These are phyloP conservation scores for Gallinago stenura DNA, from an alignment of 2,797 vertebrate species.

Conservation along the genomic window DNA sequence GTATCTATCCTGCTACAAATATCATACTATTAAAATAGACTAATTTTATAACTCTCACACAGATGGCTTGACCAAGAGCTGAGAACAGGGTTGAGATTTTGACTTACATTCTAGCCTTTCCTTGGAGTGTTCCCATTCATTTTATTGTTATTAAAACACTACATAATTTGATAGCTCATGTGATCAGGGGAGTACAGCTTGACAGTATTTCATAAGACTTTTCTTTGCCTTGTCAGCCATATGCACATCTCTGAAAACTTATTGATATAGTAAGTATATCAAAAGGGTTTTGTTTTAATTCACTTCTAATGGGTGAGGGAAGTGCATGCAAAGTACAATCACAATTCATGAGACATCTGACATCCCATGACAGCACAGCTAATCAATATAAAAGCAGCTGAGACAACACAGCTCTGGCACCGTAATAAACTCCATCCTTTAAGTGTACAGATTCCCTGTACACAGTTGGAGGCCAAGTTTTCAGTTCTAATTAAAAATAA, in stretches of 20 bases:
- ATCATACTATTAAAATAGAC: not conserved
- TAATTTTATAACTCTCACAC: not conserved
- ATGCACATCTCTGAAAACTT: not conserved
- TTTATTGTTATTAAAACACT: not conserved
- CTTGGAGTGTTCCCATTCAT: not conserved
- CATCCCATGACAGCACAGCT: not conserved
- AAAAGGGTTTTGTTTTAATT: not conserved
- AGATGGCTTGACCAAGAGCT: not conserved
- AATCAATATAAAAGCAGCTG: not conserved
- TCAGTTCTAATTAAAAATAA: constrained; percentile 46
- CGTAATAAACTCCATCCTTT: not conserved
- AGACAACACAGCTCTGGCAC: not conserved
- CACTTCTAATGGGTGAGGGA: not conserved
- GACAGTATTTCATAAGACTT: not conserved
- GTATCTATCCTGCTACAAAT: not conserved
- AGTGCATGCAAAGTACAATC: not conserved
- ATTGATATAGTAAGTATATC: not conserved
- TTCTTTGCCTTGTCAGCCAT: not conserved
- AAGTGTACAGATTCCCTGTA: not conserved
- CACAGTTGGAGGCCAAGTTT: not conserved
- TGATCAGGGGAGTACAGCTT: not conserved
- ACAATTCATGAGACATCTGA: not conserved
- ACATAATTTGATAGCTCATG: not conserved
- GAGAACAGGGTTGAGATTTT: not conserved
- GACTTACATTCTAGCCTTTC: not conserved